These are phyloP conservation scores for Pica pica DNA, from an alignment of 2,113 vertebrate species.

Conservation along the genomic window DNA sequence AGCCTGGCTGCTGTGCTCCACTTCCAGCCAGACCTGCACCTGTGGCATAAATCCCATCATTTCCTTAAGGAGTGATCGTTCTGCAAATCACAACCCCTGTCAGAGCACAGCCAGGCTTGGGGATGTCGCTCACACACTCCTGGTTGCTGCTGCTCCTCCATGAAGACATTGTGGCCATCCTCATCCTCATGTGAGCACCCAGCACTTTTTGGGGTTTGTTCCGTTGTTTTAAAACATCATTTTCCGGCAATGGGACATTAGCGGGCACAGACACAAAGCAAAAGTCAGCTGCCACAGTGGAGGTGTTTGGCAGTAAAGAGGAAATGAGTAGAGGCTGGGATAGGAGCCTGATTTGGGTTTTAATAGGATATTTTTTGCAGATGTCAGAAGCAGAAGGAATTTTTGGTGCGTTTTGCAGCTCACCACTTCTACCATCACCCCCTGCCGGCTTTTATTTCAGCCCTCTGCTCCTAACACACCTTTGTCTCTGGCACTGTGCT, in stretches of 20 bases:
- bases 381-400: background rate
- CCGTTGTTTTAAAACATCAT: rapidly evolving
- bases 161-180: background rate
- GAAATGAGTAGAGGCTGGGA: background rate
- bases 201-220: background rate
- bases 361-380: background rate
- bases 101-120: background rate
- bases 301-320: background rate
- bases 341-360: background rate
- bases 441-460: background rate
- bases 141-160: background rate
- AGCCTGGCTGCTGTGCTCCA: background rate
- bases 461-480: background rate
- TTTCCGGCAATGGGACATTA: rapidly evolving
- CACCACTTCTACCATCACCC: background rate
- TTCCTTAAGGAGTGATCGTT: background rate
- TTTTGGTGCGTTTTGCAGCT: background rate
- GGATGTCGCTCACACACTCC: rapidly evolving
- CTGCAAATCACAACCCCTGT: rapidly evolving
- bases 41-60: background rate
- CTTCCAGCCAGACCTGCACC: background rate
- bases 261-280: background rate
- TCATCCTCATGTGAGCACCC: background rate
- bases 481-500: background rate
- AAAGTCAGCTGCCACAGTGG: background rate